phyloP scores from a whole-genome alignment of 2,888 invertebrate genomes.

The Xestia xanthographa region DNA sequence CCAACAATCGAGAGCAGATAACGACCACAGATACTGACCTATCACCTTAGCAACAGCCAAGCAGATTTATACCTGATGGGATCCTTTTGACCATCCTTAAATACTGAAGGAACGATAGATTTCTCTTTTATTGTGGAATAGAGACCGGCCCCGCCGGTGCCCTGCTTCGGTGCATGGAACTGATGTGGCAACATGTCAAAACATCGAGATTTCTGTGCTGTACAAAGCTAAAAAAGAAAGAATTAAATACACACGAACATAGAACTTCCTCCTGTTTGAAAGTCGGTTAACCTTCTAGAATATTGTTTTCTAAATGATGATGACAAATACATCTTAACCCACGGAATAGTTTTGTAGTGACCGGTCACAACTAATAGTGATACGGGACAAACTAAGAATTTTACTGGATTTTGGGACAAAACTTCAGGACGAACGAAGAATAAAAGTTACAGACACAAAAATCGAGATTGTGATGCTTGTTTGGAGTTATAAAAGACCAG shows the following conservation, averaged over 20 bases:
- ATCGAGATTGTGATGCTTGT: too few relatives aligned
- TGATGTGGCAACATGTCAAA: not conserved
- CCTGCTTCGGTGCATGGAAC: not conserved
- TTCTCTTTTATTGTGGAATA: constrained; percentile 5
- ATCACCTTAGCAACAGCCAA: not conserved
- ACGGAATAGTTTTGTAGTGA: not conserved
- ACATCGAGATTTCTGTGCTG: not conserved
- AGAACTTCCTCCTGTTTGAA: too few relatives aligned
- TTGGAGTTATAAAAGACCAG: too few relatives aligned
- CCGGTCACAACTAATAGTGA: too few relatives aligned
- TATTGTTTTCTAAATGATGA: not conserved
- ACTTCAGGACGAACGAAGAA: too few relatives aligned
- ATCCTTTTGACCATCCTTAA: not conserved
- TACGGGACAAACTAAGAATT: too few relatives aligned
- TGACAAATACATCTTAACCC: not conserved
- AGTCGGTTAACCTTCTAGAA: not conserved
- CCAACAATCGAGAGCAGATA: not conserved
- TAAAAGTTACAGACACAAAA: too few relatives aligned
- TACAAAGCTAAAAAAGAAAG: too few relatives aligned
- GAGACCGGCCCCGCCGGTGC: too few relatives aligned
- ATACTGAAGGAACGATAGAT: not conserved
- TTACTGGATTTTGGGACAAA: too few relatives aligned
- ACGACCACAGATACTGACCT: not conserved
- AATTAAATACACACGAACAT: too few relatives aligned
- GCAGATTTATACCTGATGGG: not conserved